phyloP scores from a whole-genome alignment of 64 coral and sea anemone species.

The Montipora capricornis region DNA sequence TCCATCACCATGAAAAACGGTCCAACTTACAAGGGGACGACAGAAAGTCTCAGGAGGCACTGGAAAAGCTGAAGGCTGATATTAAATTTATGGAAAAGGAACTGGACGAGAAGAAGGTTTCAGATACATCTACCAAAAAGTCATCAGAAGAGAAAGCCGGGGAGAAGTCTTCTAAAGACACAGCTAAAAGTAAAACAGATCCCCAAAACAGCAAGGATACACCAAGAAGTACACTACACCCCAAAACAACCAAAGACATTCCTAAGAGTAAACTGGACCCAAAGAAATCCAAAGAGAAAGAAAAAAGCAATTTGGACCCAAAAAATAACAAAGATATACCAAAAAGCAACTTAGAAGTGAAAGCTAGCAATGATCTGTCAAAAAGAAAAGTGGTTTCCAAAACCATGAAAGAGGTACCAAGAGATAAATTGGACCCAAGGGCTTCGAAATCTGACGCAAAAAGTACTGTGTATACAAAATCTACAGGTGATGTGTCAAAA shows the following conservation, averaged over 20 bases:
- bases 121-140: background rate
- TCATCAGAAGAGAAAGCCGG: background rate
- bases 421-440: too few relatives aligned
- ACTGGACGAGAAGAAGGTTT: background rate
- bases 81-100: slow-evolving; percentile 42
- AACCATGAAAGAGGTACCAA: too few relatives aligned
- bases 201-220: background rate
- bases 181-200: background rate
- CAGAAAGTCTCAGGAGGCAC: background rate
- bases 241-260: background rate
- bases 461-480: too few relatives aligned
- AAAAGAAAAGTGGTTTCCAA: too few relatives aligned
- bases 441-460: too few relatives aligned
- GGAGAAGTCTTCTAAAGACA: background rate
- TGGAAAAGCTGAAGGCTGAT: slow-evolving; percentile 26
- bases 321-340: background rate
- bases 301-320: background rate
- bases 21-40: background rate
- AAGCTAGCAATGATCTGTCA: too few relatives aligned
- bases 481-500: background rate
- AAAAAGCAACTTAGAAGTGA: background rate
- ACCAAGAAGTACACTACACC: background rate
- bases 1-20: background rate
- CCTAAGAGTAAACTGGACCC: background rate
- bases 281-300: background rate